Evolutionary conservation across 2,888 invertebrate genomes (phyloP), one percentile per base, ranked within the genome.

Genomic region (Lasioglossum marginatum): DNA sequence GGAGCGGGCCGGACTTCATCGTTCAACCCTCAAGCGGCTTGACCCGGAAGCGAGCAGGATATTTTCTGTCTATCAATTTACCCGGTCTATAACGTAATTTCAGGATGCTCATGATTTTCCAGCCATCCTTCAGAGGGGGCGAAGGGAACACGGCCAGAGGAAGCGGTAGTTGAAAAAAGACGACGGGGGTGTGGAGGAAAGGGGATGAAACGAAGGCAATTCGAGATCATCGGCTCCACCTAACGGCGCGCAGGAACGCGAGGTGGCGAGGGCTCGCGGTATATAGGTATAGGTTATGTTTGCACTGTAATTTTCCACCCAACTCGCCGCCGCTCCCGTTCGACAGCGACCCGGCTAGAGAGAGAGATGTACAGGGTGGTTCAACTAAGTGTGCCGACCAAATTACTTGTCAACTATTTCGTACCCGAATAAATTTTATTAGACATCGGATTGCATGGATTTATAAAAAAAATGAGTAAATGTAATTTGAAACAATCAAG

Each of bases 241-340:
- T 91, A 91, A 86, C 80, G 74, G 79, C 81, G 81, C 31, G 75
- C 78, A 86, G 63, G 68, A 63, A 70, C 81, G 75, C 82, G 88
- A 82, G 57, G 74, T 79, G 77, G 63, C 81, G 43, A 72, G 74
- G 81, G 85, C 76, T 77, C 77, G 79, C 78, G 77, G 48, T 89
- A 88, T 83, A 82, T 84, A 86, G 82, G 85, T 90, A 87, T 88
- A 88, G 90, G 89, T 92, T 92, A 92, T 94, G 94, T 94, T 94
- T 94, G 93, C 93, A 93, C 93, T 94, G 94, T 94, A 94, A 94
- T 94, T 94, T 93, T 90, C 92, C 92, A 92, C 82, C 83, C 87
- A 88, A 87, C 91, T 86, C 91, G 81, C 80, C 85, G 83, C 73
- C 82, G 82, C 82, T 81, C 77, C 81, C 68, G 79, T 74, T 77